Evolutionary conservation across 2,113 vertebrate genomes (phyloP).

Genomic region (Lagopus leucura): DNA sequence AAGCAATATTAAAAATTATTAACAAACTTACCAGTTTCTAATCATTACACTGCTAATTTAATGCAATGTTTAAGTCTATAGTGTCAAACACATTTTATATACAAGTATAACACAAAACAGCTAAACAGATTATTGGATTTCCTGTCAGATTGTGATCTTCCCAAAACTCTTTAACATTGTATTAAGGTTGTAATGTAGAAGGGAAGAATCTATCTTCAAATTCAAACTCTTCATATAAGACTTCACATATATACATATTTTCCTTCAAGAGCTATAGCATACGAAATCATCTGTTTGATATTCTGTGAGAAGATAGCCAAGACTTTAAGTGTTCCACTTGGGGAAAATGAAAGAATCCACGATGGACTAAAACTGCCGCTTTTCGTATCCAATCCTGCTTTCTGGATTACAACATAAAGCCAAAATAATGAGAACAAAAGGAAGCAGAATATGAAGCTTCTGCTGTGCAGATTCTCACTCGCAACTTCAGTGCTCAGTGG

Average conservation of each 20-base stretch:
- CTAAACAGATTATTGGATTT: neutral
- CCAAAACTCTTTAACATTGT: neutral
- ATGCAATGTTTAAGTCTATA: neutral
- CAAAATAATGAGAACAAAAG: neutral
- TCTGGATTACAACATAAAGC: neutral
- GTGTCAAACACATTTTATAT: neutral
- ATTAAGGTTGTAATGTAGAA: neutral
- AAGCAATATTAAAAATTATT: neutral
- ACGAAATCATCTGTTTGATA: neutral
- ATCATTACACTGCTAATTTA: neutral
- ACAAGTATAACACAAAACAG: fast-evolving
- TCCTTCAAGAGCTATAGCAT: neutral
- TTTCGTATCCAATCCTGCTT: neutral
- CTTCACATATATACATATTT: fast-evolving
- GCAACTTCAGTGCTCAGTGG: neutral
- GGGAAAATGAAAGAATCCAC: neutral
- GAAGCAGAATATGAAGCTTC: neutral
- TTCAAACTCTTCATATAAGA: neutral
- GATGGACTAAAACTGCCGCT: neutral
- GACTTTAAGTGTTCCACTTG: neutral
- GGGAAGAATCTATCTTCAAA: neutral
- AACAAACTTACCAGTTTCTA: neutral
- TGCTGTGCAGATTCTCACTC: neutral
- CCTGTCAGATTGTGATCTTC: neutral
- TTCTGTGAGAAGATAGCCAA: neutral